Evolutionary conservation across 2,113 vertebrate species (phyloP), one percentile per base, ranked within the genome.

Genomic region (Gobius niger): DNA sequence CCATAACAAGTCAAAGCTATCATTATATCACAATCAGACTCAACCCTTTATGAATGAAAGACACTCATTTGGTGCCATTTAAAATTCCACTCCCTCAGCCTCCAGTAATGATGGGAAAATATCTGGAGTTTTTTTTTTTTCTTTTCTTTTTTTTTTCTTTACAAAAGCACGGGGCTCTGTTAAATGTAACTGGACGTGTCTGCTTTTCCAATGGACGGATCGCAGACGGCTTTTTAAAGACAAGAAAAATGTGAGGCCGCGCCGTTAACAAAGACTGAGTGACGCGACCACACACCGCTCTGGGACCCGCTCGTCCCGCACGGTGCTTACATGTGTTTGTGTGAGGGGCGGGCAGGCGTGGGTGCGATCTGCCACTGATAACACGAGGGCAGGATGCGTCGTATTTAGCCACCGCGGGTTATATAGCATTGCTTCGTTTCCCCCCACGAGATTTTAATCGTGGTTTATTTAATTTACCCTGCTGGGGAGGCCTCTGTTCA

Each of bases 201-300:
- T 69, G 72, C 72, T 67, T 72, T 75, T 66, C 24, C 54, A 84
- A 84, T 56, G 52, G 80, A 75, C 82, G 77, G 77, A 76, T 82
- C 85, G 71, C 62, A 73, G 73, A 14, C 60, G 15, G 69, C 73
- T 34, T 90, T 82, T 87, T 82, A 52, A 52, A 52, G 51, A 54
- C 88, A 15, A 15, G 24, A 83, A 85, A 82, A 78, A 79, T 61
- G 67, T 72, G 83, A 78, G 78, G 68, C 75, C 80, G 63, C 72
- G 51, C 67, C 70, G 72, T 80, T 80, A 87, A 84, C 73, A 77
- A 81, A 82, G 66, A 59, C 64, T 68, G 76, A 80, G 75, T 73
- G 79, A 78, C 75, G 70, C 78, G 86, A 89, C 86, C 90, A 89
- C 86, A 90, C 86, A 82, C 68, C 47, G 65, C 11, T 61, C 41